Conservation (phyloP, 92 coral and sea anemone species). For the Epizoanthus ramosus region DNA sequence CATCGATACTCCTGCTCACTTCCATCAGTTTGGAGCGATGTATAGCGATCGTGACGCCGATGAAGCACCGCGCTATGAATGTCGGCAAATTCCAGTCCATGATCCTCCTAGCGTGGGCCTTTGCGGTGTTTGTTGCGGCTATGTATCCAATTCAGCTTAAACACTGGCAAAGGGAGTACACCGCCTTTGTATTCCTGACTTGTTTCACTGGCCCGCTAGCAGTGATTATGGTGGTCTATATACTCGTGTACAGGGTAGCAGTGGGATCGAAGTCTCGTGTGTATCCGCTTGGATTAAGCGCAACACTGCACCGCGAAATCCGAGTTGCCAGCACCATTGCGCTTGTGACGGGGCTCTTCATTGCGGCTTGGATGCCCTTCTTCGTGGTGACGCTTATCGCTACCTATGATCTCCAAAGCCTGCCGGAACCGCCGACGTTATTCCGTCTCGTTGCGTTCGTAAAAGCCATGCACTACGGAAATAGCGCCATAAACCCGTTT, state of each 20-base stretch:
- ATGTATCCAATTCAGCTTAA: slow-evolving; percentile 76
- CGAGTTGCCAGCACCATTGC: slow-evolving; percentile 73
- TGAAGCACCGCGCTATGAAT: slow-evolving; percentile 76
- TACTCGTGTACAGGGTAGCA: slow-evolving; percentile 66
- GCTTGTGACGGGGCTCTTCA: slow-evolving; percentile 74
- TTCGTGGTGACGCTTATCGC: slow-evolving; percentile 64
- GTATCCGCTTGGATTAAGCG: slow-evolving; percentile 39
- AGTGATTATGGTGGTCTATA: slow-evolving; percentile 67
- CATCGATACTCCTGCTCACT: slow-evolving; percentile 87
- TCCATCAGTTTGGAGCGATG: slow-evolving; percentile 91
- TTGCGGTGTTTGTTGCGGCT: slow-evolving; percentile 71
- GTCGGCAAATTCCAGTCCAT: slow-evolving; percentile 58
- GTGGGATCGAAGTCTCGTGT: slow-evolving; percentile 55
- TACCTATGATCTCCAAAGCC: slow-evolving; percentile 58
- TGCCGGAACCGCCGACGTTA: slow-evolving; percentile 61
- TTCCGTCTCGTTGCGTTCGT: slow-evolving; percentile 58
- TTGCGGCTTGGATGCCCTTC: slow-evolving; percentile 81
- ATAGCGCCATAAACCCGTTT: slow-evolving; percentile 61
- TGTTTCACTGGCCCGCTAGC: slow-evolving; percentile 75
- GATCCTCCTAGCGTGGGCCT: slow-evolving; percentile 74
- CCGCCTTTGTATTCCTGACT: slow-evolving; percentile 53
- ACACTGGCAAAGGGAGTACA: slow-evolving; percentile 78
- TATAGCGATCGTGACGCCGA: slow-evolving; percentile 82
- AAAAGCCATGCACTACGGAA: slow-evolving; percentile 64
- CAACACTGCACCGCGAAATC: slow-evolving; percentile 61